These are phyloP conservation scores for Dolichopus griseipennis DNA, from an alignment of 2,888 invertebrate species.

Conservation along the genomic window DNA sequence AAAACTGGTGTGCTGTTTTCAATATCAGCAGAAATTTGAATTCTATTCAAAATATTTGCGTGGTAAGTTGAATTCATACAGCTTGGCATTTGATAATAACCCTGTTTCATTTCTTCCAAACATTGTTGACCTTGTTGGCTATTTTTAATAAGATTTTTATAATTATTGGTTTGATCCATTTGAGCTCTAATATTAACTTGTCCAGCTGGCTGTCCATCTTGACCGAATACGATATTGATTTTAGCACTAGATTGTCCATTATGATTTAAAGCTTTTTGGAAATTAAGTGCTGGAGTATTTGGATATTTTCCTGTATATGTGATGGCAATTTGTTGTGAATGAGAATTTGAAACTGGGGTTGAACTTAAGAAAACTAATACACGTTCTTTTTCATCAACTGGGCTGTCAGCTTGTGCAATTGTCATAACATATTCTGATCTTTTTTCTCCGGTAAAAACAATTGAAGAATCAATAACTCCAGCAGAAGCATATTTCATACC, in stretches of 20 bases:
- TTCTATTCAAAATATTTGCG: conserved; percentile 49
- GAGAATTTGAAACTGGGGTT: conserved; percentile 12
- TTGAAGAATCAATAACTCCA: conserved; percentile 44
- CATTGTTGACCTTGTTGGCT: conserved; percentile 46
- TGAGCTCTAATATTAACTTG: conserved; percentile 44
- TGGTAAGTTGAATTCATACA: conserved; percentile 50
- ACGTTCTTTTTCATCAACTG: conserved; percentile 49
- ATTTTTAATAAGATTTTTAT: conserved; percentile 46
- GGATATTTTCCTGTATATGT: conserved; percentile 36
- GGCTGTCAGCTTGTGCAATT: conserved; percentile 49
- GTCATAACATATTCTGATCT: conserved; percentile 51
- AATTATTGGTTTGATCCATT: conserved; percentile 46
- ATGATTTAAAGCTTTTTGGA: conserved; percentile 48
- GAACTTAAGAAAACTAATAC: conserved; percentile 43
- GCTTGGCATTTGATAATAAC: conserved; percentile 49
- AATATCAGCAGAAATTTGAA: conserved; percentile 46
- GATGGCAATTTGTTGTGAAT: conserved; percentile 43
- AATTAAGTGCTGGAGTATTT: conserved; percentile 47
- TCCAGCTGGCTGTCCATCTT: conserved; percentile 37
- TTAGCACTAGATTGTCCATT: conserved; percentile 46
- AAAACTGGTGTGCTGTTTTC: conserved; percentile 45
- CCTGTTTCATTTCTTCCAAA: conserved; percentile 37
- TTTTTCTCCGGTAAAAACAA: conserved; percentile 48
- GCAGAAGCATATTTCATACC: conserved; percentile 43
- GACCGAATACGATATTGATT: conserved; percentile 47